A percentile compares a stretch with the other conserved stretches of the same genome.
phyloP scores from a whole-genome alignment of 2,113 vertebrate species.

The Plectropomus leopardus region DNA sequence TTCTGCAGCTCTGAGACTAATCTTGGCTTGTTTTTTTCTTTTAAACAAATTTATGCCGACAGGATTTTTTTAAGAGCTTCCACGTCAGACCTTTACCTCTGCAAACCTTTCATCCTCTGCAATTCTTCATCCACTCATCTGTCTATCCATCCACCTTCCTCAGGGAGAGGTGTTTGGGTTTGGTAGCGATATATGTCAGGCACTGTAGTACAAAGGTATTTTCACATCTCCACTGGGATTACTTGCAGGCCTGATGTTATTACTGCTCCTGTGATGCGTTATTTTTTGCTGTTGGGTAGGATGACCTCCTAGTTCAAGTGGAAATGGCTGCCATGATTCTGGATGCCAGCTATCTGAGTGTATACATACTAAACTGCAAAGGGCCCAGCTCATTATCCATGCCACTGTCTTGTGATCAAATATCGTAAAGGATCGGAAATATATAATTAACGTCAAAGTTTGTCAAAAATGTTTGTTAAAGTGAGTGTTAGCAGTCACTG shows the following conservation, averaged over 20 bases:
- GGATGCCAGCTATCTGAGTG: conserved; percentile 12
- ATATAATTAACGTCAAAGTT: conserved; percentile 69
- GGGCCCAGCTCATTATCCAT: conserved; percentile 60
- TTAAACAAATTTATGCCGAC: conserved; percentile 69
- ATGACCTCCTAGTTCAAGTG: conserved; percentile 67
- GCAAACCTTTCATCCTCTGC: conserved; percentile 73
- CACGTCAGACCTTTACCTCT: conserved; percentile 77
- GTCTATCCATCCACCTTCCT: conserved; percentile 76
- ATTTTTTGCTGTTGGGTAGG: conserved; percentile 63
- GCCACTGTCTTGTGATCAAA: conserved; percentile 64
- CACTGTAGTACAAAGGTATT: conserved; percentile 72
- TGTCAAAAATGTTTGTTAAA: conserved; percentile 61
- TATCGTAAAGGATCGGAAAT: conserved; percentile 49
- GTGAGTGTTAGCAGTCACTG: conserved; percentile 49
- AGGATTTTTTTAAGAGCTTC: conserved; percentile 75
- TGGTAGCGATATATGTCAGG: conserved; percentile 77
- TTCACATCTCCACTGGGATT: conserved; percentile 76
- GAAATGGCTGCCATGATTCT: conserved; percentile 59
- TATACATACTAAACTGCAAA: conserved; percentile 37
- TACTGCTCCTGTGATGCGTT: conserved; percentile 71
- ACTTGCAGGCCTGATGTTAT: conserved; percentile 68
- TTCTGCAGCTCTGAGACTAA: conserved; percentile 65
- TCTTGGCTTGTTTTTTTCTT: conserved; percentile 57
- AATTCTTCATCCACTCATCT: conserved; percentile 70
- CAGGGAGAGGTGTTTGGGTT: conserved; percentile 75